Conservation (phyloP, 2,797 vertebrate species). For the Enteromius paludinosus region DNA sequence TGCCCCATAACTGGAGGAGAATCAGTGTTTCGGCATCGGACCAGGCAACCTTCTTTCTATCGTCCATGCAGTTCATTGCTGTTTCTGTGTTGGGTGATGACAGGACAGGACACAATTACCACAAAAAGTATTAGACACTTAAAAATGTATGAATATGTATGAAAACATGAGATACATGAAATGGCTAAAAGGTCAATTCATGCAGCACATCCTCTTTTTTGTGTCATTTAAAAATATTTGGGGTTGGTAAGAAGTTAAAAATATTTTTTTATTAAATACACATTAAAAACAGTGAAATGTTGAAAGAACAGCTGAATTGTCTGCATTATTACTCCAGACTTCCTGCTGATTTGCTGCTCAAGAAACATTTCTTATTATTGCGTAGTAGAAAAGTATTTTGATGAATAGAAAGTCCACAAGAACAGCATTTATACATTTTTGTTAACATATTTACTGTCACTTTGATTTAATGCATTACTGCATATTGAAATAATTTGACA, state of each 20-base stretch:
- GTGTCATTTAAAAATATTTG: neutral
- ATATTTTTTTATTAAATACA: neutral
- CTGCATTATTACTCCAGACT: neutral
- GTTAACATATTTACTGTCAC: neutral
- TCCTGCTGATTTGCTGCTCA: neutral
- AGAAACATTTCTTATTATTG: neutral
- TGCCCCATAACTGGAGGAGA: constrained; percentile 79
- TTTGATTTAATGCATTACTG: neutral
- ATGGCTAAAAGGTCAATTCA: neutral
- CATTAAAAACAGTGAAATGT: neutral
- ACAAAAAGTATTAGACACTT: neutral
- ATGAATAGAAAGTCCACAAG: neutral
- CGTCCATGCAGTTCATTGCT: constrained; percentile 67
- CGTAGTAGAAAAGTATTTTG: neutral
- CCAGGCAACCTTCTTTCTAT: constrained; percentile 78
- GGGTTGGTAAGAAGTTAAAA: too few relatives aligned
- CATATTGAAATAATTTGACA: neutral
- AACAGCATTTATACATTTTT: neutral
- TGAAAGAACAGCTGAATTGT: neutral
- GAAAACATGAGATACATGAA: neutral
- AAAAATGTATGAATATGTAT: neutral
- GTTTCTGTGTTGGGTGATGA: constrained; percentile 59
- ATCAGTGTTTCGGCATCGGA: constrained; percentile 77
- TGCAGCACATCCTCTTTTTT: neutral
- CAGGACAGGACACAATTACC: neutral